These are phyloP conservation scores for Ephialtes manifestator DNA, from an alignment of 2,888 invertebrate species.

Conservation along the genomic window DNA sequence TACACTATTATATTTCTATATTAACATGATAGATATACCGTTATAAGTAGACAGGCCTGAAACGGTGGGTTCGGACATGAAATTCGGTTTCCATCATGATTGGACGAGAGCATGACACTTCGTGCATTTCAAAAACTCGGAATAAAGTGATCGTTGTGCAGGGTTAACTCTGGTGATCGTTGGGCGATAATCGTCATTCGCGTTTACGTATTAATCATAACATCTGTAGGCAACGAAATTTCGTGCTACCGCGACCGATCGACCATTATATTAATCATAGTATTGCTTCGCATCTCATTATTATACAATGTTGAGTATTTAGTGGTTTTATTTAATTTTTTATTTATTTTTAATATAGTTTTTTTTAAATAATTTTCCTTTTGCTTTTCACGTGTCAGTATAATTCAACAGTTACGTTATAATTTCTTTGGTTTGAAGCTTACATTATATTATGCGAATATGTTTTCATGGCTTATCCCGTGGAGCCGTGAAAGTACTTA, in stretches of 20 bases:
- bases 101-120: slow-evolving; percentile 1
- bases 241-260: neutral
- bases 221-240: neutral
- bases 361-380: slow-evolving; percentile 21
- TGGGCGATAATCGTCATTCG: slow-evolving; percentile 12
- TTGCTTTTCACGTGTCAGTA: slow-evolving; percentile 34
- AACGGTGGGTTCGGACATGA: slow-evolving; percentile 43
- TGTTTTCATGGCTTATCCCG: slow-evolving; percentile 31
- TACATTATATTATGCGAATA: slow-evolving; percentile 45
- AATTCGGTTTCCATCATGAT: slow-evolving; percentile 15
- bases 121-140: slow-evolving; percentile 13
- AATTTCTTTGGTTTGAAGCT: slow-evolving; percentile 53
- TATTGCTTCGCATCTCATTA: slow-evolving; percentile 61
- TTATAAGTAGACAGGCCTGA: slow-evolving; percentile 63
- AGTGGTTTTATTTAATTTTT: slow-evolving; percentile 16
- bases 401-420: slow-evolving; percentile 40
- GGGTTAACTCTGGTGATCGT: slow-evolving; percentile 31
- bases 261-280: slow-evolving; percentile 55
- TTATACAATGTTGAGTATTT: slow-evolving; percentile 52
- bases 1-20: slow-evolving; percentile 32
- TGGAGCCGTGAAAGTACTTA: slow-evolving; percentile 59
- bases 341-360: slow-evolving; percentile 3
- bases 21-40: slow-evolving; percentile 35
- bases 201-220: slow-evolving; percentile 6
- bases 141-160: slow-evolving; percentile 39